Evolutionary conservation across 2,113 vertebrate species (phyloP).

Genomic region (Labrus mixtus): DNA sequence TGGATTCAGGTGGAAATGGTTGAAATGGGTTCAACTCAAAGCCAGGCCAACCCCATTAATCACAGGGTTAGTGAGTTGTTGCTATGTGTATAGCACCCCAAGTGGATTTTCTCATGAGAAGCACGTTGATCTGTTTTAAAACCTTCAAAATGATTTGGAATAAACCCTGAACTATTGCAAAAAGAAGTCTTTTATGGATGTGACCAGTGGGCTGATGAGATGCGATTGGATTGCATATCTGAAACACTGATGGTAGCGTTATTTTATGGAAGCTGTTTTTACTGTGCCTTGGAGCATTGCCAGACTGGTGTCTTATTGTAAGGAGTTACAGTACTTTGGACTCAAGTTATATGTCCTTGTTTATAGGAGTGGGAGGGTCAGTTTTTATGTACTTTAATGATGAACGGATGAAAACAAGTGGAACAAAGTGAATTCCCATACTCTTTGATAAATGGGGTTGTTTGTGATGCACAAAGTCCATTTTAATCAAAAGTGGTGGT

Average conservation of each 20-base stretch:
- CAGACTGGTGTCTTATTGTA: slow-evolving; percentile 64
- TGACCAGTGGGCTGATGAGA: slow-evolving; percentile 74
- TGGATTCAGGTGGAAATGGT: slow-evolving; percentile 52
- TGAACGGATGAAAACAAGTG: slow-evolving; percentile 62
- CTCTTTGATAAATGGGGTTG: slow-evolving; percentile 62
- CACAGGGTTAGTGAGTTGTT: slow-evolving; percentile 52
- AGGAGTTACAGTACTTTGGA: slow-evolving; percentile 71
- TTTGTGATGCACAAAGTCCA: slow-evolving; percentile 65
- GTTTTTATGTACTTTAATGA: slow-evolving; percentile 77
- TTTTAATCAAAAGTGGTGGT: slow-evolving; percentile 76
- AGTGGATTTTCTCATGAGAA: slow-evolving; percentile 12
- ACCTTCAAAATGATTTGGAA: slow-evolving; percentile 27
- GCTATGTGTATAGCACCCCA: slow-evolving; percentile 1
- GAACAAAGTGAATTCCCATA: slow-evolving; percentile 60
- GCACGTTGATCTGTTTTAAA: slow-evolving; percentile 42
- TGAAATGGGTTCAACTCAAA: slow-evolving; percentile 41
- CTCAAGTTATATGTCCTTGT: slow-evolving; percentile 68
- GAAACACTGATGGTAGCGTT: slow-evolving; percentile 73
- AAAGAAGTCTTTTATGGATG: slow-evolving; percentile 61
- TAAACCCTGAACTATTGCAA: slow-evolving; percentile 55
- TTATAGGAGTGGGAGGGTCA: slow-evolving; percentile 60
- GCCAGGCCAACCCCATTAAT: slow-evolving; percentile 27
- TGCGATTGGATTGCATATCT: slow-evolving; percentile 78
- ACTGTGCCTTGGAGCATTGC: slow-evolving; percentile 69
- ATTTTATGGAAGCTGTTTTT: slow-evolving; percentile 77